A percentile compares a stretch with the other conserved stretches of the same genome.
Conservation (phyloP, 2,888 invertebrate genomes). For the Volucella zonaria region DNA sequence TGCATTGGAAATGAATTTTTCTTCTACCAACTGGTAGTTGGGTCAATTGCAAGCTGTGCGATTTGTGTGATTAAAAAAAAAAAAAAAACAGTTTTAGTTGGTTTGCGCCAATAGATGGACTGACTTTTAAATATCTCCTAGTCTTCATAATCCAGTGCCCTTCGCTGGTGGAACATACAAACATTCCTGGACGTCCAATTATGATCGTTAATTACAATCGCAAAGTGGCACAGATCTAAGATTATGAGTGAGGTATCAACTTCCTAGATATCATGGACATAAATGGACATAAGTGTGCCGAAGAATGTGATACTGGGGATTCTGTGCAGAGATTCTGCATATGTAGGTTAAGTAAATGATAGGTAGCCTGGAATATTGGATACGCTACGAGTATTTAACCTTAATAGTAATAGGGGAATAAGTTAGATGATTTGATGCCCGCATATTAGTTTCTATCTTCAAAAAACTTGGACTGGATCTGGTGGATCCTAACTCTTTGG, state of each 20-base stretch:
- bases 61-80: too few species aligned
- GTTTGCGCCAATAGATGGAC: slow-evolving; percentile 25
- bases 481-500: too few species aligned
- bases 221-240: slow-evolving; percentile 48
- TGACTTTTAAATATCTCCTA: slow-evolving; percentile 42
- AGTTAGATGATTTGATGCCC: too few species aligned
- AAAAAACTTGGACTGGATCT: too few species aligned
- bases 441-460: too few species aligned
- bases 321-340: too few species aligned
- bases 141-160: slow-evolving; percentile 9
- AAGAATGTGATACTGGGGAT: slow-evolving; percentile 12
- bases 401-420: too few species aligned
- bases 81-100: slow-evolving; percentile 31
- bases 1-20: slow-evolving; percentile 16
- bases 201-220: slow-evolving; percentile 17
- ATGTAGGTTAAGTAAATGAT: too few species aligned
- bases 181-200: slow-evolving; percentile 24
- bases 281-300: slow-evolving; percentile 5
- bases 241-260: slow-evolving; percentile 29
- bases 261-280: slow-evolving; percentile 22
- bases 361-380: too few species aligned
- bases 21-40: slow-evolving; percentile 8
- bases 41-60: slow-evolving; percentile 41
- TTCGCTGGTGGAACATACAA: slow-evolving; percentile 47
- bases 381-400: too few species aligned